A percentile compares a stretch with the other conserved stretches of the same genome.
Conservation (phyloP, 35 echinoderm and acorn worm genomes). For the Ophiothrix spiculata region DNA sequence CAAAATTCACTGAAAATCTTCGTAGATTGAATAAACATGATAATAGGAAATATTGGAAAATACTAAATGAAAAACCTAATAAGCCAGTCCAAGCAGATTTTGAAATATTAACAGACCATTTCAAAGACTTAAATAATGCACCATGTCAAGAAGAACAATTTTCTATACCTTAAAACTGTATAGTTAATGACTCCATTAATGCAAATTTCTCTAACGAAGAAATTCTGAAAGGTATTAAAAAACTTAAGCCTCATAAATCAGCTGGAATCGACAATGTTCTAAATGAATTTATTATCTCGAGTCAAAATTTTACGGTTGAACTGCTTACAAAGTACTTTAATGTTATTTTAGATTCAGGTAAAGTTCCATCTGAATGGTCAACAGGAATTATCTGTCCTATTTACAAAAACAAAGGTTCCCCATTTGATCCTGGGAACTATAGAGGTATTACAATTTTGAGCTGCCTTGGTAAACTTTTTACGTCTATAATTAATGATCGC, state of each 20-base stretch:
- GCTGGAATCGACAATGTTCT: neutral
- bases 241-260: neutral
- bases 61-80: neutral
- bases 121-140: neutral
- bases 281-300: neutral
- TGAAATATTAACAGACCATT: neutral
- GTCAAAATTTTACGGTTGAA: neutral
- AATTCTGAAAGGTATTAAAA: neutral
- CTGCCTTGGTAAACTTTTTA: neutral
- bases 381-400: constrained; percentile 3
- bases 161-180: neutral
- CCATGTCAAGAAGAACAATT: neutral
- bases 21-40: no score
- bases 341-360: neutral
- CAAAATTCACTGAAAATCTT: no score
- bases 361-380: neutral
- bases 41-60: neutral
- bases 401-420: neutral
- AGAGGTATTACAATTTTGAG: no score
- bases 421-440: neutral
- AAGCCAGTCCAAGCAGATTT: neutral
- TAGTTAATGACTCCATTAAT: neutral
- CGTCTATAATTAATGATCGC: neutral
- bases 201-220: neutral
- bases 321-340: neutral